These are phyloP conservation scores for Chrysemys picta DNA, from an alignment of 2,113 vertebrate genomes.

Conservation along the genomic window DNA sequence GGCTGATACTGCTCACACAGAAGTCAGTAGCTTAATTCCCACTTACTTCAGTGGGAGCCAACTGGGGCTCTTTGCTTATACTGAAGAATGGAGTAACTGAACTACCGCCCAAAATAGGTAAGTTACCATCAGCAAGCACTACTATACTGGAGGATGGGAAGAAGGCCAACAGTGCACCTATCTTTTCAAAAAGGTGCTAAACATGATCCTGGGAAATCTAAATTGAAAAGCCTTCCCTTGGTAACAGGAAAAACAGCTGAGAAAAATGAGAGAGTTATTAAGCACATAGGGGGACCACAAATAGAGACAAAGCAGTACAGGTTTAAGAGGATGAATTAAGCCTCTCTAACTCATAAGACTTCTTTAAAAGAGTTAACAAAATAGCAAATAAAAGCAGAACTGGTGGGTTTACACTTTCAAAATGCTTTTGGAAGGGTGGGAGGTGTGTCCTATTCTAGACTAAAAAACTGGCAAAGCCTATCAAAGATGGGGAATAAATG, in stretches of 20 bases:
- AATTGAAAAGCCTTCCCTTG: neutral
- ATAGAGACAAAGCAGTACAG: neutral
- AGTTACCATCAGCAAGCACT: neutral
- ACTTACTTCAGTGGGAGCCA: neutral
- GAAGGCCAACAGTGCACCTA: neutral
- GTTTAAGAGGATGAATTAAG: neutral
- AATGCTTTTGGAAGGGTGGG: neutral
- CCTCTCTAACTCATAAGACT: constrained; percentile 7
- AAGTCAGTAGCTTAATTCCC: neutral
- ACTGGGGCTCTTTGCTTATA: neutral
- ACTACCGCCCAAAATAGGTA: neutral
- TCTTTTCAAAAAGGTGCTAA: neutral
- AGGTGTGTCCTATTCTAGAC: constrained; percentile 1
- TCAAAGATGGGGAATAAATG: neutral
- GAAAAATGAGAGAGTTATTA: neutral
- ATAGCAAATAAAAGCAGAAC: neutral
- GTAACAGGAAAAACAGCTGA: neutral
- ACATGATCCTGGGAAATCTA: neutral
- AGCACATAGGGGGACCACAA: neutral
- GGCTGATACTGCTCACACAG: neutral
- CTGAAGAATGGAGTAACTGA: neutral
- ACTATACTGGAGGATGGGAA: neutral
- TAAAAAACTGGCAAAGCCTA: neutral
- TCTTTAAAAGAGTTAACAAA: constrained; percentile 36
- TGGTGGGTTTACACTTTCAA: neutral